These are phyloP conservation scores for Prolemur simus DNA, from an alignment of 2,113 vertebrate species.

Conservation along the genomic window DNA sequence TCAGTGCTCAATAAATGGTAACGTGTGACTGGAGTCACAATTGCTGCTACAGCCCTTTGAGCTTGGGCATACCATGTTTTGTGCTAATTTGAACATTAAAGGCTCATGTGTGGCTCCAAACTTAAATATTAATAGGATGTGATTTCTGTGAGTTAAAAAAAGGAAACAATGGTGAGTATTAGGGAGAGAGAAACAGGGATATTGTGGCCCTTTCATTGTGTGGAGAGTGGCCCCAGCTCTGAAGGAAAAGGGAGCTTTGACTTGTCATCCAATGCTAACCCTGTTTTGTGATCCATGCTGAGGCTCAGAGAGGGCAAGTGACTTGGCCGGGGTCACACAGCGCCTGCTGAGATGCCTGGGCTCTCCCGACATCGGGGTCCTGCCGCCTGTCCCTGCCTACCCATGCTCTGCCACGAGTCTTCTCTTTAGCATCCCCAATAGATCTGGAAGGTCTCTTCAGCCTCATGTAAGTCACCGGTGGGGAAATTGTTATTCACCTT, in stretches of 20 bases:
- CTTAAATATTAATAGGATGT: neutral
- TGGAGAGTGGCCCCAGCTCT: neutral
- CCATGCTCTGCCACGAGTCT: fast-evolving
- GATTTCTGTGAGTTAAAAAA: neutral
- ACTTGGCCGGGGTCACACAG: neutral
- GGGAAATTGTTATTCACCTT: neutral
- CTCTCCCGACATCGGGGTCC: neutral
- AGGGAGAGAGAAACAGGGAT: neutral
- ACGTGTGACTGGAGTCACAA: neutral
- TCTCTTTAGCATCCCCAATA: slow-evolving; percentile 78
- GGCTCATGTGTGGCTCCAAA: neutral
- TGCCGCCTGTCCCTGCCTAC: no score
- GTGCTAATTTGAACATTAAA: neutral
- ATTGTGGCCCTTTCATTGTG: neutral
- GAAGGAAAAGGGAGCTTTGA: neutral
- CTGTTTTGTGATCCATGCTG: neutral
- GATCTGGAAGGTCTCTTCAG: slow-evolving; percentile 96
- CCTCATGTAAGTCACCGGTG: slow-evolving; percentile 90
- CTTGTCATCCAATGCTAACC: neutral
- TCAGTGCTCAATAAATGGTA: neutral
- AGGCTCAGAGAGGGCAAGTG: neutral
- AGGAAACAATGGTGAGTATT: neutral
- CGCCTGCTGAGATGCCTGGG: no score
- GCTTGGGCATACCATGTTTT: no score
- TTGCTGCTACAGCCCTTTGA: neutral